Conservation (phyloP, 2,888 invertebrate species). For the Andrena minutula region DNA sequence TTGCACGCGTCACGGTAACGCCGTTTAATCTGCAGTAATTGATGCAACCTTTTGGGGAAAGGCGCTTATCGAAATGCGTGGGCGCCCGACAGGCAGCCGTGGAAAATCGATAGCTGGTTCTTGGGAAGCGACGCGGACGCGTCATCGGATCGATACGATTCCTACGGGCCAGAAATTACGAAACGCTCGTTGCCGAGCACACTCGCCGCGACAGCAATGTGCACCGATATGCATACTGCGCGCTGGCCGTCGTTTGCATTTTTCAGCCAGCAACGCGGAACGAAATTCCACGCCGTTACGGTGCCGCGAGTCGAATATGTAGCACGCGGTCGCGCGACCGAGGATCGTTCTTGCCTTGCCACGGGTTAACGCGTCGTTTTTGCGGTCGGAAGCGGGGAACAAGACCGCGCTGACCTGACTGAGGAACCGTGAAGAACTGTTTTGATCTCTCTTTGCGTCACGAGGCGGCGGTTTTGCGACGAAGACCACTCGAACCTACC, state of each 20-base stretch:
- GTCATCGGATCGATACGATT: slow-evolving; percentile 43
- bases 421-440: no score
- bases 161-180: slow-evolving; percentile 21
- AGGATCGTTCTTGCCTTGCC: slow-evolving; percentile 5
- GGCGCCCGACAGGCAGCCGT: neutral
- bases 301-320: neutral
- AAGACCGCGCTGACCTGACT: neutral
- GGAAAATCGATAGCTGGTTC: slow-evolving; percentile 44
- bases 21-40: neutral
- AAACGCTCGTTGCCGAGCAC: slow-evolving; percentile 13
- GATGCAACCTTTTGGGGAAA: neutral
- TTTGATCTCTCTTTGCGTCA: no score
- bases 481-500: no score
- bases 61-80: slow-evolving; percentile 8
- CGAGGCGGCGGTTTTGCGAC: no score
- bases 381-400: neutral
- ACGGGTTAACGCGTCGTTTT: slow-evolving; percentile 17
- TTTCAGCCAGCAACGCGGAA: slow-evolving; percentile 23
- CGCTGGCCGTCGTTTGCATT: slow-evolving; percentile 34
- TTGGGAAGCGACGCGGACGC: neutral
- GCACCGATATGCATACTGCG: slow-evolving; percentile 1
- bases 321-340: neutral
- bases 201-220: slow-evolving; percentile 3
- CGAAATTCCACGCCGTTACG: slow-evolving; percentile 22
- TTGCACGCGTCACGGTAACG: neutral